Percentiles rank a stretch among this genome's conserved stretches.
These are phyloP conservation scores for Lutjanus argentimaculatus DNA, from an alignment of 2,797 vertebrate genomes.

Conservation along the genomic window DNA sequence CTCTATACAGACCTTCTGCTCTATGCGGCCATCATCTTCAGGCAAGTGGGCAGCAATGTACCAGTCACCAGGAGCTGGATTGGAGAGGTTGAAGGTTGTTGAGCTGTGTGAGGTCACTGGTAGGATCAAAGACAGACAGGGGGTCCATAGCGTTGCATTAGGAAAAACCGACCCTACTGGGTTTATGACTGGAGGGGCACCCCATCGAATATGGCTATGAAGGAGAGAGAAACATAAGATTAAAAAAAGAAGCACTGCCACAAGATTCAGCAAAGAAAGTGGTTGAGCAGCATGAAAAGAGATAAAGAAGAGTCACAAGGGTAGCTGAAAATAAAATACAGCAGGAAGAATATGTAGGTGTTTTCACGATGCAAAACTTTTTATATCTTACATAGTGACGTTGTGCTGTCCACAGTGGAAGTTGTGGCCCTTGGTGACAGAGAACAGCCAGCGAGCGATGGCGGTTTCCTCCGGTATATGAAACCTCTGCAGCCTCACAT, in stretches of 20 bases:
- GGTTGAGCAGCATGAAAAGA: neutral
- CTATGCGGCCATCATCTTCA: conserved; percentile 91
- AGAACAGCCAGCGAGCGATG: conserved; percentile 91
- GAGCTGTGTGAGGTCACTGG: conserved; percentile 84
- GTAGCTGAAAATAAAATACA: neutral
- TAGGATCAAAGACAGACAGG: conserved; percentile 86
- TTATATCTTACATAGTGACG: conserved; percentile 90
- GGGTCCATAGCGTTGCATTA: conserved; percentile 81
- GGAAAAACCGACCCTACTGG: conserved; percentile 88
- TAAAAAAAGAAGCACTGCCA: neutral
- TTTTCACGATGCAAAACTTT: neutral
- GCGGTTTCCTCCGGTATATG: conserved; percentile 90
- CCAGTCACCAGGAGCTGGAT: conserved; percentile 92
- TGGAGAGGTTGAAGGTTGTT: conserved; percentile 89
- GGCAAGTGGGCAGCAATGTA: conserved; percentile 94
- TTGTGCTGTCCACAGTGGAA: conserved; percentile 87
- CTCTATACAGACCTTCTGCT: conserved; percentile 90
- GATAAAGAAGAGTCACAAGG: neutral
- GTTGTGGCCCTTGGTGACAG: conserved; percentile 83
- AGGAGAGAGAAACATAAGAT: neutral
- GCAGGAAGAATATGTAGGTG: no score
- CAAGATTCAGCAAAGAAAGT: neutral
- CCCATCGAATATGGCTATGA: conserved; percentile 90
- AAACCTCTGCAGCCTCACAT: conserved; percentile 91
- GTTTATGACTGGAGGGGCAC: conserved; percentile 94